Evolutionary conservation across 2,888 invertebrate species (phyloP).

Genomic region (Ochropacha duplaris): DNA sequence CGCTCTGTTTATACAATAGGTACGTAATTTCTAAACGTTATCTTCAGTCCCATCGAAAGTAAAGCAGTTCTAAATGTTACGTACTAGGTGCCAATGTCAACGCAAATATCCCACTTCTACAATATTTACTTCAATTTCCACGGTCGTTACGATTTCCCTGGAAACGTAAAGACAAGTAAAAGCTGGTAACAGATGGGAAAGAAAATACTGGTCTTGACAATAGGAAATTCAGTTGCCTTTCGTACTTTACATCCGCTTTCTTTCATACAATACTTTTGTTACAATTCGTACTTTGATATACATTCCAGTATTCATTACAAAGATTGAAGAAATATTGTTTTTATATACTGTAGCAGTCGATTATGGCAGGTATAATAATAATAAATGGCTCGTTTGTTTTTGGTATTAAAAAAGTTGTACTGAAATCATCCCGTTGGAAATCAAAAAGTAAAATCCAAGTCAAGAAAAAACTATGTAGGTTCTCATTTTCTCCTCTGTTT

Average conservation of each 20-base stretch:
- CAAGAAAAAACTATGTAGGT: too few relatives aligned
- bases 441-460: too few relatives aligned
- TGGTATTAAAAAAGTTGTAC: neutral
- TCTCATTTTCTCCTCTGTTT: too few relatives aligned
- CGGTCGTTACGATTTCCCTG: constrained; percentile 14
- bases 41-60: neutral
- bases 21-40: too few relatives aligned
- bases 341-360: too few relatives aligned
- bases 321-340: too few relatives aligned
- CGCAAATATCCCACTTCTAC: neutral
- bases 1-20: too few relatives aligned
- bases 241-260: neutral
- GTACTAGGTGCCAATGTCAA: neutral
- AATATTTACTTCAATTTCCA: neutral
- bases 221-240: neutral
- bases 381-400: too few relatives aligned
- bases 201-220: constrained; percentile 8
- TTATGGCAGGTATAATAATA: too few relatives aligned
- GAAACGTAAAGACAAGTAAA: constrained; percentile 26
- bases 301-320: too few relatives aligned
- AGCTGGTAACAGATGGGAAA: constrained; percentile 24
- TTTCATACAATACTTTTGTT: neutral
- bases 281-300: too few relatives aligned
- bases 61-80: neutral
- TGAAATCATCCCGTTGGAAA: too few relatives aligned